These are phyloP conservation scores for Sigmodon hispidus DNA, from an alignment of 2,113 vertebrate species.

Conservation along the genomic window DNA sequence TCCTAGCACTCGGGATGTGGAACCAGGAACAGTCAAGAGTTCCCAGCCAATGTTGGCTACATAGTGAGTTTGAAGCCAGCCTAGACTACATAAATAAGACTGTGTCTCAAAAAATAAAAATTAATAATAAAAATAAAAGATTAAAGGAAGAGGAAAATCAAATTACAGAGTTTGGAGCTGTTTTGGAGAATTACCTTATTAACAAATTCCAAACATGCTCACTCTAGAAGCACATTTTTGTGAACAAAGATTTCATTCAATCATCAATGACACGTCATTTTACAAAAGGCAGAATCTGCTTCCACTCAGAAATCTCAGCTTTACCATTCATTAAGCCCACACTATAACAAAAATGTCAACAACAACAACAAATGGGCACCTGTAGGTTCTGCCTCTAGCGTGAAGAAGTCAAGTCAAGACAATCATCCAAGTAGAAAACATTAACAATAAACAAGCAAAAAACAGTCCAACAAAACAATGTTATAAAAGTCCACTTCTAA, in stretches of 20 bases:
- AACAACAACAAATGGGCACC: not conserved
- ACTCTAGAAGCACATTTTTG: not conserved
- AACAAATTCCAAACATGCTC: not conserved
- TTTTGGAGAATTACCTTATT: not conserved
- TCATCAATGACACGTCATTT: not conserved
- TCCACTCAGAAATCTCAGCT: not conserved
- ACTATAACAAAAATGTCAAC: not conserved
- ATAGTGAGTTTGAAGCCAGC: not conserved
- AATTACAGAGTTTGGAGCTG: not conserved
- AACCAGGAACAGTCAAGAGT: not conserved
- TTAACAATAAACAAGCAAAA: not conserved
- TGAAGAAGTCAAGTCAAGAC: constrained; percentile 63
- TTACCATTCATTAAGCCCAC: not conserved
- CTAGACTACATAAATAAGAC: not conserved
- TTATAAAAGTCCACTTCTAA: not conserved
- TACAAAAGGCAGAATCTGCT: constrained; percentile 39
- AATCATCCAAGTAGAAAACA: constrained; percentile 14
- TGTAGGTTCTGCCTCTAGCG: constrained; percentile 67
- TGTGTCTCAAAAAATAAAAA: not conserved
- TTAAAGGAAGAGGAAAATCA: not conserved
- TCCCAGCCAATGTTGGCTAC: not conserved
- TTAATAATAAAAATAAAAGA: not conserved
- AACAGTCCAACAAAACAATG: constrained; percentile 1
- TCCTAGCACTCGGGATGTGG: not conserved
- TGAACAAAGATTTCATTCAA: constrained; percentile 25